Percentiles rank a stretch among this genome's conserved stretches.
These are phyloP conservation scores for Spodoptera littoralis DNA, from an alignment of 2,888 invertebrate genomes.

Conservation along the genomic window DNA sequence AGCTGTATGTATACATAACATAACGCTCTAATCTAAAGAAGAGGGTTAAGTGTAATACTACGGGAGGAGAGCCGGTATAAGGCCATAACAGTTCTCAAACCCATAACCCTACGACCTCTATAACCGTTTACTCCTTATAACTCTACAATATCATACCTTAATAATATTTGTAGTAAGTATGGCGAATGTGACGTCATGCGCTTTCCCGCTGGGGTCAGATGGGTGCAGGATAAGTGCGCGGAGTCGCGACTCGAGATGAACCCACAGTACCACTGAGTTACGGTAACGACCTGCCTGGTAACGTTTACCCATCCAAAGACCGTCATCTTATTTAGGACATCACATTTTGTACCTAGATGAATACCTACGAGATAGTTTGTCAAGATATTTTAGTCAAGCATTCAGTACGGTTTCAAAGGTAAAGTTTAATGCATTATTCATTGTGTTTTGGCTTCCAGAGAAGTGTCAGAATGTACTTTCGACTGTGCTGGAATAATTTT, in stretches of 20 bases:
- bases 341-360: slow-evolving; percentile 39
- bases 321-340: slow-evolving; percentile 47
- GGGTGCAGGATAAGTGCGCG: slow-evolving; percentile 60
- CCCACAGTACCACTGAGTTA: slow-evolving; percentile 61
- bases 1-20: too few relatives aligned
- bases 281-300: slow-evolving; percentile 52
- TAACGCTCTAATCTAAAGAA: too few relatives aligned
- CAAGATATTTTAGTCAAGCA: slow-evolving; percentile 26
- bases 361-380: slow-evolving; percentile 29
- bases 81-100: slow-evolving; percentile 12
- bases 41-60: too few relatives aligned
- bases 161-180: slow-evolving; percentile 20
- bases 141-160: slow-evolving; percentile 21
- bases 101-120: slow-evolving; percentile 36
- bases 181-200: slow-evolving; percentile 57
- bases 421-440: slow-evolving; percentile 28
- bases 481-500: slow-evolving; percentile 19
- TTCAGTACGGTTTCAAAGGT: slow-evolving; percentile 34
- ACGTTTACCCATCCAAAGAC: slow-evolving; percentile 46
- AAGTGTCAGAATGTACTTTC: slow-evolving; percentile 19
- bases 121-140: slow-evolving; percentile 42
- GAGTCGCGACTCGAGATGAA: slow-evolving; percentile 64
- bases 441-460: slow-evolving; percentile 19
- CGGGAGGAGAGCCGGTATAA: too few relatives aligned
- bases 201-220: slow-evolving; percentile 65